Evolutionary conservation across 2,797 vertebrate species (phyloP).

Genomic region (Pelobates cultripes): DNA sequence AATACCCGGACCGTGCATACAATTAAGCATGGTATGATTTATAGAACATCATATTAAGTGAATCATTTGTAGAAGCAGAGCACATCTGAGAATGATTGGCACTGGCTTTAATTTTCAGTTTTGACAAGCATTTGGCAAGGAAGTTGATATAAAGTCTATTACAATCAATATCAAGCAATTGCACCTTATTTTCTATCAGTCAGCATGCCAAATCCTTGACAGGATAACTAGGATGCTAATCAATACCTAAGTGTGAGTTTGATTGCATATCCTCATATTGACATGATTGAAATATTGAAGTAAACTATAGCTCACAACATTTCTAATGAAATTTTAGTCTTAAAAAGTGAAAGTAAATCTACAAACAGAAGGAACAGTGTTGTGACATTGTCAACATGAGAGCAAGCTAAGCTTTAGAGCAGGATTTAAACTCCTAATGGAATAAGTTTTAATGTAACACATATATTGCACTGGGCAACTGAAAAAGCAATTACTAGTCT

Average conservation of each 20-base stretch:
- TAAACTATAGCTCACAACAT: conserved; percentile 38
- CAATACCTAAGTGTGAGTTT: conserved; percentile 55
- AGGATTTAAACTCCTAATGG: background rate
- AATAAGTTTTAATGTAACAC: no score
- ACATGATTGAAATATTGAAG: conserved; percentile 15
- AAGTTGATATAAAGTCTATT: conserved; percentile 56
- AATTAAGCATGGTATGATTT: background rate
- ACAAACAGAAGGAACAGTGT: conserved; percentile 1
- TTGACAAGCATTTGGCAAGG: conserved; percentile 47
- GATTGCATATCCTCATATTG: conserved; percentile 48
- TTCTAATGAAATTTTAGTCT: conserved; percentile 35
- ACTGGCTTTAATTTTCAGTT: conserved; percentile 45
- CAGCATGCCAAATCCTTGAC: conserved; percentile 55
- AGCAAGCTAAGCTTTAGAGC: background rate
- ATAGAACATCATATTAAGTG: conserved; percentile 13
- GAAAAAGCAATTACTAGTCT: no score
- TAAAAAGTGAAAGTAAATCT: conserved; percentile 27
- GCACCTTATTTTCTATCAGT: conserved; percentile 59
- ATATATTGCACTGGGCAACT: no score
- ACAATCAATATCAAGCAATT: conserved; percentile 59
- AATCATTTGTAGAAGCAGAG: conserved; percentile 13
- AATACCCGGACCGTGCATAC: background rate
- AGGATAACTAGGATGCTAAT: conserved; percentile 59
- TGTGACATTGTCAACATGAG: background rate
- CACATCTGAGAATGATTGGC: conserved; percentile 46